Conservation (phyloP, 1,140 invertebrate species). For the Lethocerus indicus region DNA sequence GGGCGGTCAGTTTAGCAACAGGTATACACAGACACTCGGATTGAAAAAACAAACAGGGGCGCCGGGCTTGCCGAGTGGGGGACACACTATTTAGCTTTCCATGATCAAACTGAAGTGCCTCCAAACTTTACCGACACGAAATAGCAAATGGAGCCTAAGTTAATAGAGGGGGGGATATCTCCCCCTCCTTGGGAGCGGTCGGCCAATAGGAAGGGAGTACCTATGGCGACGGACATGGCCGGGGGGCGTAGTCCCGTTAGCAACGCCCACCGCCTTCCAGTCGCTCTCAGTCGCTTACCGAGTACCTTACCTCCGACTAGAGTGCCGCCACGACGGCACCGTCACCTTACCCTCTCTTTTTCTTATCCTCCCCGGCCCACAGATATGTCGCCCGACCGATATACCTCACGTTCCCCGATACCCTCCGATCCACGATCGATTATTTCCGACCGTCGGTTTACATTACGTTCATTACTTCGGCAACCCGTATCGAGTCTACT, state of each 20-base stretch:
- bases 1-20: slow-evolving; percentile 8
- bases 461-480: too few relatives aligned
- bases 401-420: too few relatives aligned
- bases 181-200: neutral
- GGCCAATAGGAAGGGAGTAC: slow-evolving; percentile 1
- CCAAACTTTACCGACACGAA: slow-evolving; percentile 18
- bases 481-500: too few relatives aligned
- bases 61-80: slow-evolving; percentile 14
- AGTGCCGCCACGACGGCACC: too few relatives aligned
- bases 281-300: too few relatives aligned
- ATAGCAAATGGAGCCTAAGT: slow-evolving; percentile 14
- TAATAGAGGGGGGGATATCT: slow-evolving; percentile 7
- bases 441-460: too few relatives aligned
- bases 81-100: slow-evolving; percentile 21
- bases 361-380: too few relatives aligned
- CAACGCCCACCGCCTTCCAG: neutral
- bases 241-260: neutral
- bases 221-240: slow-evolving; percentile 8
- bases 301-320: too few relatives aligned
- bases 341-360: too few relatives aligned
- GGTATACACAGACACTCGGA: slow-evolving; percentile 10
- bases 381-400: too few relatives aligned
- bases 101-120: slow-evolving; percentile 21
- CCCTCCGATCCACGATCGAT: too few relatives aligned
- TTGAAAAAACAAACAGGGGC: slow-evolving; percentile 19